A percentile compares a stretch with the other conserved stretches of the same genome.
phyloP scores from a whole-genome alignment of 2,888 invertebrate genomes.

The Apocheima hispidaria region DNA sequence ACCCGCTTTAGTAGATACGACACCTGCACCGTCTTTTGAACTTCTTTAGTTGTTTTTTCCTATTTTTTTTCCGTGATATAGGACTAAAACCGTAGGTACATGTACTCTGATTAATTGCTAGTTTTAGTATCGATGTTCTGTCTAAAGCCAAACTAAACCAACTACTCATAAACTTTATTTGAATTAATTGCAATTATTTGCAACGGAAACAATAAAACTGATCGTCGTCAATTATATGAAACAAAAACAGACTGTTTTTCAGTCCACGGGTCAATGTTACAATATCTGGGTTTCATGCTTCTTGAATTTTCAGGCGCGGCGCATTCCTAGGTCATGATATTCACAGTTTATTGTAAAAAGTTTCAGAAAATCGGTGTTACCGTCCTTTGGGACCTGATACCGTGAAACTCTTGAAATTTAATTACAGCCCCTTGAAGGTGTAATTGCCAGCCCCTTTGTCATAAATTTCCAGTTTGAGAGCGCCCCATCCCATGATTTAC shows the following conservation, averaged over 20 bases:
- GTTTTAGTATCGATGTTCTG: background rate
- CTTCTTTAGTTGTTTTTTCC: background rate
- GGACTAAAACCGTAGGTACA: no score
- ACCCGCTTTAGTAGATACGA: background rate
- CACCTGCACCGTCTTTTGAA: background rate
- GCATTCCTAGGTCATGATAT: conserved; percentile 17
- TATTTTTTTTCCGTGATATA: no score
- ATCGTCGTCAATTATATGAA: background rate
- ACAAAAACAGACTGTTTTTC: conserved; percentile 18
- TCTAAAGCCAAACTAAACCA: background rate
- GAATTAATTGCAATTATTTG: background rate
- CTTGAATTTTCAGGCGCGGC: conserved; percentile 23
- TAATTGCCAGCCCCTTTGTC: conserved; percentile 22
- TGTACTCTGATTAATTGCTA: no score
- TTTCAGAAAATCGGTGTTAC: conserved; percentile 9
- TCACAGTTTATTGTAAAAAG: conserved; percentile 14
- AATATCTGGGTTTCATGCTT: conserved; percentile 40
- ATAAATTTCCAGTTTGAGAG: conserved; percentile 25
- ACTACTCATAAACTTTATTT: background rate
- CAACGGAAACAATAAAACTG: background rate
- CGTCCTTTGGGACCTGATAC: conserved; percentile 3
- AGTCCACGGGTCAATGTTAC: conserved; percentile 45
- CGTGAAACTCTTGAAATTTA: conserved; percentile 29
- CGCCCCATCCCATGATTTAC: conserved; percentile 27
- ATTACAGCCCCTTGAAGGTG: conserved; percentile 25